Evolutionary conservation across 2,888 invertebrate species (phyloP).

Genomic region (Machimus atricapillus): DNA sequence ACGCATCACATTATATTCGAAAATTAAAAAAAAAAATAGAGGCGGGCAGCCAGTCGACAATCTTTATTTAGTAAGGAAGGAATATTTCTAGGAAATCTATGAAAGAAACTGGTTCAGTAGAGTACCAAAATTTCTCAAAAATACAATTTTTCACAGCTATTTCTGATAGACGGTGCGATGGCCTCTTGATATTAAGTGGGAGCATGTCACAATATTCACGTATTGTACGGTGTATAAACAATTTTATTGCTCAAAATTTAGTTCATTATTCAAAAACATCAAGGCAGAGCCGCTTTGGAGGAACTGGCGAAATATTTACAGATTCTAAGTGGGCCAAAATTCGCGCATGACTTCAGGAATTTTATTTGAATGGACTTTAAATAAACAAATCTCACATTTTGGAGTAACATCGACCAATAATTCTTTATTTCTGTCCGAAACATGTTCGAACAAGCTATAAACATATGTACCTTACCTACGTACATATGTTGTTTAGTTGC

Average conservation of each 20-base stretch:
- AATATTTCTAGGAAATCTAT: conserved; percentile 13
- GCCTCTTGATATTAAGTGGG: conserved; percentile 21
- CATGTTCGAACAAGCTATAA: not conserved
- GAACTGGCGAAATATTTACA: conserved; percentile 11
- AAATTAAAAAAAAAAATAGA: not conserved
- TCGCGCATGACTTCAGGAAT: conserved; percentile 1
- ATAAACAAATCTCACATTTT: not conserved
- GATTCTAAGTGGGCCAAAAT: conserved; percentile 6
- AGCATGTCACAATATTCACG: not conserved
- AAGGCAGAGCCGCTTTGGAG: not conserved
- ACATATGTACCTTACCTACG: not conserved
- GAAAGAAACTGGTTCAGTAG: conserved; percentile 30
- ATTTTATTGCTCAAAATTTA: conserved; percentile 26
- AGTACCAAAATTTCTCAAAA: conserved; percentile 5
- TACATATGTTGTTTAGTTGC: not conserved
- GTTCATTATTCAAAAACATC: conserved; percentile 31
- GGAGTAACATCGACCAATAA: not conserved
- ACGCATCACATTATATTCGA: not conserved
- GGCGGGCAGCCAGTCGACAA: not conserved
- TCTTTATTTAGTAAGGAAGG: not conserved
- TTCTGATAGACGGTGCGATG: conserved; percentile 19
- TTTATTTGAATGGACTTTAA: not conserved
- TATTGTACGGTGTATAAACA: not conserved
- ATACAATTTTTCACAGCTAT: conserved; percentile 20
- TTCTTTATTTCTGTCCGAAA: not conserved